These are phyloP conservation scores for Stenchaetothrips biformis DNA, from an alignment of 2,888 invertebrate genomes.

Conservation along the genomic window DNA sequence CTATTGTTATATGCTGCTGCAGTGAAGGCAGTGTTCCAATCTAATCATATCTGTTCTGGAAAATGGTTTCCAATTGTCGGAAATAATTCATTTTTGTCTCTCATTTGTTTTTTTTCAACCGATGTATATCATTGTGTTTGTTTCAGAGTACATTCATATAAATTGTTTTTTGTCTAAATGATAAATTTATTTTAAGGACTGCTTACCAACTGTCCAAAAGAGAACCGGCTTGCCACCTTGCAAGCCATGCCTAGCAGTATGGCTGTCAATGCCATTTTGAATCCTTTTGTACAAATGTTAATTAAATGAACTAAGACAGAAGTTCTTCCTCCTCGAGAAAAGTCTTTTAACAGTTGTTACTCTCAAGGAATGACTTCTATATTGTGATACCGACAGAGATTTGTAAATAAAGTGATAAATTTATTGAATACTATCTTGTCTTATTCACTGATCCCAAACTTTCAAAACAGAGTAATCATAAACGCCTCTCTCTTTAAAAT, in stretches of 20 bases:
- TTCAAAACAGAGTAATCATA: no score
- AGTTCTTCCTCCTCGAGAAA: background rate
- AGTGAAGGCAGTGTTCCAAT: background rate
- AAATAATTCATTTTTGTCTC: no score
- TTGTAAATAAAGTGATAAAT: slow-evolving; percentile 14
- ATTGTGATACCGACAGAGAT: slow-evolving; percentile 9
- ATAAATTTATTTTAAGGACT: no score
- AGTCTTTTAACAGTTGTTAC: background rate
- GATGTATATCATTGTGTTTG: no score
- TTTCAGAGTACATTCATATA: no score
- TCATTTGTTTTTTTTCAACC: no score
- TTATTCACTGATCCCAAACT: background rate
- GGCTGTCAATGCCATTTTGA: background rate
- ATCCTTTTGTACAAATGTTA: slow-evolving; percentile 7
- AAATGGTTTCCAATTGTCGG: background rate
- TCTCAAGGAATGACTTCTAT: slow-evolving; percentile 11
- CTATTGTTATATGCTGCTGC: slow-evolving; percentile 3
- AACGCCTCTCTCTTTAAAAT: no score
- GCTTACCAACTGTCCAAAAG: no score
- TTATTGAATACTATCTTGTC: background rate
- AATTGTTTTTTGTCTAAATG: no score
- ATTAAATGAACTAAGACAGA: background rate
- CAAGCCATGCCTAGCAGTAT: background rate
- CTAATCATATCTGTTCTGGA: background rate
- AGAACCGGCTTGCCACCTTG: no score